These are phyloP conservation scores for Delia radicum DNA, from an alignment of 1,140 invertebrate species.

Conservation along the genomic window DNA sequence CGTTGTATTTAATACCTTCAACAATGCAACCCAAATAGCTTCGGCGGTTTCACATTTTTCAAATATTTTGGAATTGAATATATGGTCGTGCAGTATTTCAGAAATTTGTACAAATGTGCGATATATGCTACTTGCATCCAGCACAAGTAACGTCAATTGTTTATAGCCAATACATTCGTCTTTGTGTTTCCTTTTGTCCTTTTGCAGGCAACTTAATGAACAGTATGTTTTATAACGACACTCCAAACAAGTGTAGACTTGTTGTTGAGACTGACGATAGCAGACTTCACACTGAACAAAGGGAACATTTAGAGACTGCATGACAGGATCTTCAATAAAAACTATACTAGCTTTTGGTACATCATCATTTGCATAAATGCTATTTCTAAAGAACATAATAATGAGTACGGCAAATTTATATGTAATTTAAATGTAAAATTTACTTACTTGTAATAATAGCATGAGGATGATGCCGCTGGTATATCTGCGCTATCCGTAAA, in stretches of 20 bases:
- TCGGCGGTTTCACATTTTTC: not conserved
- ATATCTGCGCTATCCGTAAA: not conserved
- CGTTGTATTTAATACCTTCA: not conserved
- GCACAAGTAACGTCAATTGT: not conserved
- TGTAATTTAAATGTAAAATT: too few species aligned
- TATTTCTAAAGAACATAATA: constrained; percentile 2
- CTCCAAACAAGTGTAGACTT: constrained; percentile 16
- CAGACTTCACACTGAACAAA: constrained; percentile 20
- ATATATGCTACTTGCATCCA: constrained; percentile 11
- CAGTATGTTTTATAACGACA: constrained; percentile 27
- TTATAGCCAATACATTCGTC: constrained; percentile 24
- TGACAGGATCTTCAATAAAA: constrained; percentile 16
- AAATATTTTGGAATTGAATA: constrained; percentile 6
- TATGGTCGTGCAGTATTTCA: not conserved
- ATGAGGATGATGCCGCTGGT: not conserved
- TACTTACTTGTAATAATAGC: not conserved
- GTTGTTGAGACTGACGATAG: not conserved
- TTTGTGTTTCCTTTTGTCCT: not conserved
- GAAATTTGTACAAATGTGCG: constrained; percentile 17
- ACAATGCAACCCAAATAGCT: not conserved
- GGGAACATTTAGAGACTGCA: not conserved
- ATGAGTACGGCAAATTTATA: not conserved
- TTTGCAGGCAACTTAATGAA: constrained; percentile 13
- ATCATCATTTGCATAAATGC: not conserved
- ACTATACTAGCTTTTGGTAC: not conserved